Base-by-base conservation (phyloP, 2,888 invertebrate genomes). In the Drosophila putrida region DNA sequence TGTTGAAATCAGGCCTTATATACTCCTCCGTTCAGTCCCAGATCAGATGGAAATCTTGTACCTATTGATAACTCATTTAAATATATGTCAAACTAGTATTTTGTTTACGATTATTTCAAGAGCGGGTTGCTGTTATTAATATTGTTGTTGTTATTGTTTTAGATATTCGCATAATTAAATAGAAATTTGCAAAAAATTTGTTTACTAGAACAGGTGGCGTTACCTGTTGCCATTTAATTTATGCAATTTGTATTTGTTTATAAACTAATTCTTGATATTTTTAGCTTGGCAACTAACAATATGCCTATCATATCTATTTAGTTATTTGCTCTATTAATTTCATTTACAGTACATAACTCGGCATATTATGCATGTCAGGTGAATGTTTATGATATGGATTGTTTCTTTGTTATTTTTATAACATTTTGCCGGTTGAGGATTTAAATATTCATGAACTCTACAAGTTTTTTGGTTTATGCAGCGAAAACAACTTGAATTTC, bases 21-120 rank as follows among this genome's bases (percentile, higher is more conserved):
- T 90, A 90, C 89, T 73, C 72, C 39, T 47, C 44, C 47, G 50
- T 25, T 44, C 38, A 39, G 59, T 51, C 58, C 15, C 25, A 60
- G 68, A 70, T 77, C 73, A 72, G 71, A 75, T 90, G 74, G 82
- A 87, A 90, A 90, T 90, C 90, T 88, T 89, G 90, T 84, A 76
- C 54, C 49, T 35, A 36, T 35, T 15, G 57, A 46, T 46, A 49
- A 44, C 75, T 82, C 76, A 86, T 90, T 90, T 91, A 75, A 91
- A 91, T 91, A 89, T 72, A 79, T 67, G 75, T 71, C 69, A 91
- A 91, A 91, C 91, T 85, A 79, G 91, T 91, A 91, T 91, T 89
- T 90, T 91, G 89, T 91, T 91, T 90, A 76, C 76, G 31, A 53
- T 50, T 64, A 81, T 89, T 78, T 85, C 61, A 65, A 75, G 49